Evolutionary conservation across 2,113 vertebrate species (phyloP).

Genomic region (Gorsachius goisagi): DNA sequence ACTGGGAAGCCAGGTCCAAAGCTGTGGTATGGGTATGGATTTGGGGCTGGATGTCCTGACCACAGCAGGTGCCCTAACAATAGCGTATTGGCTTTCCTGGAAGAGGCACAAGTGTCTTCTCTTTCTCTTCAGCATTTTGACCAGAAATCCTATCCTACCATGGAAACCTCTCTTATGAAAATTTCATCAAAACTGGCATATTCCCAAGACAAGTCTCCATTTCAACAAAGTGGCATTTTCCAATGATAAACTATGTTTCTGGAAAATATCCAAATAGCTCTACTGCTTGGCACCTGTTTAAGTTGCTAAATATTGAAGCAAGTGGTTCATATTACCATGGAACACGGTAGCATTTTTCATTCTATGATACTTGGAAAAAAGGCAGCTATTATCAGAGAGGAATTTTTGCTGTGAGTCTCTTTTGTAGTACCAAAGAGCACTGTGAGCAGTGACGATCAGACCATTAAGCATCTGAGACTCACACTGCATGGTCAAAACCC

Average conservation of each 20-base stretch:
- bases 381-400: neutral
- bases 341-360: neutral
- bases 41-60: neutral
- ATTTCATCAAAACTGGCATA: conserved; percentile 18
- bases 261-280: conserved; percentile 17
- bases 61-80: neutral
- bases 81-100: neutral
- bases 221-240: conserved; percentile 20
- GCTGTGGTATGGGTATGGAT: neutral
- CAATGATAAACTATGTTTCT: conserved; percentile 8
- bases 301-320: conserved; percentile 35
- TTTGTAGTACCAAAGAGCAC: neutral
- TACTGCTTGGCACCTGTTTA: conserved; percentile 10
- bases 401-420: neutral
- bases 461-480: neutral
- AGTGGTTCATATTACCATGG: neutral
- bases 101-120: neutral
- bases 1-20: neutral
- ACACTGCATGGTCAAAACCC: neutral
- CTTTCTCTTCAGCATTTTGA: neutral
- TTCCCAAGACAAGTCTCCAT: neutral
- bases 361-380: neutral
- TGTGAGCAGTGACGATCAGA: neutral
- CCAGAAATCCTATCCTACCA: conserved; percentile 13
- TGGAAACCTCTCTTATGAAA: conserved; percentile 22